phyloP scores from a whole-genome alignment of 2,797 vertebrate species.

The Cossypha niveicapilla region DNA sequence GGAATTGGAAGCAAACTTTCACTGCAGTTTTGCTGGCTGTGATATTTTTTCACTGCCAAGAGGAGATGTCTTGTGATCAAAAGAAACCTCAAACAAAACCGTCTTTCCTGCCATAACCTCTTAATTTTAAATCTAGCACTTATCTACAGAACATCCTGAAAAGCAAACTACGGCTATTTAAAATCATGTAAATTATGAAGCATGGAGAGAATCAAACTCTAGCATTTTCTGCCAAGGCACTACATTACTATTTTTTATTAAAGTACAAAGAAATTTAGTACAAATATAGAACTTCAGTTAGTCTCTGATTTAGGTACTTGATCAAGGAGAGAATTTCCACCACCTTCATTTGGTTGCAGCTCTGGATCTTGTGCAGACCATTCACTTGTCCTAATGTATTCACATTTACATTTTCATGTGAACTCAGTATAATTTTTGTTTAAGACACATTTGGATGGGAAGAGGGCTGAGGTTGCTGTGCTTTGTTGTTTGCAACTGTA shows the following conservation, averaged over 20 bases:
- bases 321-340: background rate
- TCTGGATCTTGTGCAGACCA: background rate
- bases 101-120: background rate
- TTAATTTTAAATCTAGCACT: background rate
- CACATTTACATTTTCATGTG: background rate
- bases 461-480: background rate
- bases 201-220: background rate
- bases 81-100: background rate
- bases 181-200: background rate
- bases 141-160: background rate
- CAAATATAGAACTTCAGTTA: background rate
- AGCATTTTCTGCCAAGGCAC: background rate
- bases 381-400: background rate
- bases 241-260: background rate
- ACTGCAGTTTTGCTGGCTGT: background rate
- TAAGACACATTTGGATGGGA: background rate
- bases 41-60: background rate
- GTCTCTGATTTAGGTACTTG: background rate
- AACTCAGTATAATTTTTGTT: fast-evolving
- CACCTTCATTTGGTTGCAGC: background rate
- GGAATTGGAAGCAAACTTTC: background rate
- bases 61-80: background rate
- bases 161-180: background rate
- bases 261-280: background rate
- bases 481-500: background rate